Evolutionary conservation across 2,113 vertebrate genomes (phyloP).

Genomic region (Cottus gobio): DNA sequence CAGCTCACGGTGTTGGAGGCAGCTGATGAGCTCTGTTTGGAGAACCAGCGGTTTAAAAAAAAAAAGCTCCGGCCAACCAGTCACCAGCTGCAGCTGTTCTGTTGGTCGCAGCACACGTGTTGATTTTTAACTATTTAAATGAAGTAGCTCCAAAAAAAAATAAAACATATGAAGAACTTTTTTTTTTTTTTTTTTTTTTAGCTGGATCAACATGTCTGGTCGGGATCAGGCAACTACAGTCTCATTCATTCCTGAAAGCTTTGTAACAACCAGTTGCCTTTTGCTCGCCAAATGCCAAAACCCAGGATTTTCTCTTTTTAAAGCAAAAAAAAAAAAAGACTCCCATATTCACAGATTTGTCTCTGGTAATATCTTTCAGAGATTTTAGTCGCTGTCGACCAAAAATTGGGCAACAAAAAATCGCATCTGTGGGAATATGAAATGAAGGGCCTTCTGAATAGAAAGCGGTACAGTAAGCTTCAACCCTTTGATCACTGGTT

Average conservation of each 20-base stretch:
- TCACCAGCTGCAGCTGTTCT: background rate
- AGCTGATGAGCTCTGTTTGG: conserved; percentile 61
- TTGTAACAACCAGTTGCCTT: background rate
- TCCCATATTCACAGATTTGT: background rate
- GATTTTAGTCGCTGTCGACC: background rate
- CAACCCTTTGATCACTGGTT: conserved; percentile 65
- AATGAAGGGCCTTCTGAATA: conserved; percentile 37
- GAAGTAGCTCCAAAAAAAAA: conserved; percentile 27
- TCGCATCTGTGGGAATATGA: background rate
- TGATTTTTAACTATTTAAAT: conserved; percentile 23
- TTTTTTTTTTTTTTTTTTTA: background rate
- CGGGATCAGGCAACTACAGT: background rate
- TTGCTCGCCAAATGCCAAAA: conserved; percentile 1
- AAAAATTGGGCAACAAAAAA: background rate
- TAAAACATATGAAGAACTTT: conserved; percentile 26
- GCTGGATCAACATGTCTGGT: background rate
- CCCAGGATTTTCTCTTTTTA: background rate
- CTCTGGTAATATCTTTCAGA: too few species aligned
- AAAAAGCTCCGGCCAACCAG: conserved; percentile 14
- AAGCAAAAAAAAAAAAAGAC: background rate
- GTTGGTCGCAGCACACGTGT: background rate
- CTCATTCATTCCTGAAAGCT: conserved; percentile 17
- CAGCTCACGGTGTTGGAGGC: conserved; percentile 55
- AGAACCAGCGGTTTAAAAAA: conserved; percentile 62
- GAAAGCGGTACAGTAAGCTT: conserved; percentile 31